Evolutionary conservation across 2,797 vertebrate genomes (phyloP).

Genomic region (Diglossa cyanea): DNA sequence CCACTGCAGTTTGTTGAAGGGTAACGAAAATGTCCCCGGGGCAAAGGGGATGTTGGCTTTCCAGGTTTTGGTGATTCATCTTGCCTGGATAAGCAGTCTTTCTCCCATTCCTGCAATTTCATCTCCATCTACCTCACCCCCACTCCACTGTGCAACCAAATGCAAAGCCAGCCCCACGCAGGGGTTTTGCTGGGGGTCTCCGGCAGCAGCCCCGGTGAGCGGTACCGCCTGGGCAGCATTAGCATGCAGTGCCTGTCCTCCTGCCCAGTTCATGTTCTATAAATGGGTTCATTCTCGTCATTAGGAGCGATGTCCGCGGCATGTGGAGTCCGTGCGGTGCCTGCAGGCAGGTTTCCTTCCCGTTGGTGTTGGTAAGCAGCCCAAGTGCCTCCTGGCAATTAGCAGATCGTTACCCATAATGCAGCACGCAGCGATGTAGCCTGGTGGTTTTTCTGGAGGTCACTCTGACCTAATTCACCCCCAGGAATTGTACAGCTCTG

Average conservation of each 20-base stretch:
- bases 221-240: slow-evolving; percentile 3
- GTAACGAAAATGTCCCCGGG: slow-evolving; percentile 32
- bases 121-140: not conserved
- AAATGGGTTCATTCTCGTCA: slow-evolving; percentile 32
- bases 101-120: not conserved
- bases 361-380: slow-evolving; percentile 53
- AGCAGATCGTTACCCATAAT: slow-evolving; percentile 62
- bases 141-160: not conserved
- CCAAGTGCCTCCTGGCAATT: slow-evolving; percentile 61
- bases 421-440: not conserved
- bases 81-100: slow-evolving; percentile 26
- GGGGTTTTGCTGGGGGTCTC: not conserved
- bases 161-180: not conserved
- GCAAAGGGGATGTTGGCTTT: slow-evolving; percentile 30
- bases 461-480: slow-evolving; percentile 69
- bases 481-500: slow-evolving; percentile 58
- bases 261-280: not conserved
- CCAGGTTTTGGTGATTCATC: slow-evolving; percentile 31
- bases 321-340: slow-evolving; percentile 27
- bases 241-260: not conserved
- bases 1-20: slow-evolving; percentile 58
- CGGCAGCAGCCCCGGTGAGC: accelerated
- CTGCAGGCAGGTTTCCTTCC: slow-evolving; percentile 55
- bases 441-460: slow-evolving; percentile 59
- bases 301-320: slow-evolving; percentile 27